A percentile compares a stretch with the other conserved stretches of the same genome.
Conservation (phyloP, 2,113 vertebrate species). For the Phocoena phocoena region DNA sequence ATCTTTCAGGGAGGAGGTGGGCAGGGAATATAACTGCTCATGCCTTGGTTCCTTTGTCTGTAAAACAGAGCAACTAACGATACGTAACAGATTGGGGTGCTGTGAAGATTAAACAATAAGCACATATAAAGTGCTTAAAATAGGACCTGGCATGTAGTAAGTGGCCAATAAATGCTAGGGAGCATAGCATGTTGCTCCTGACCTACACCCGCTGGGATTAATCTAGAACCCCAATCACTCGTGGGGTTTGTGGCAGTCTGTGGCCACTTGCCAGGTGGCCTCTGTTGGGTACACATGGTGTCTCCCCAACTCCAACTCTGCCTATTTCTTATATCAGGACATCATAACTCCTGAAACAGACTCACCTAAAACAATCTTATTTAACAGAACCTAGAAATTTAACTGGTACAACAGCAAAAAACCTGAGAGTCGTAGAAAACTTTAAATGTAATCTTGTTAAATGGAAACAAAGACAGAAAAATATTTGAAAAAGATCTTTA, state of each 20-base stretch:
- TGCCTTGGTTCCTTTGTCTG: not conserved
- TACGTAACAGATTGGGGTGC: not conserved
- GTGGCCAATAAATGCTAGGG: not conserved
- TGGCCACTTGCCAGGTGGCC: not conserved
- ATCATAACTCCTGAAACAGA: not conserved
- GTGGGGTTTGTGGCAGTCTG: not conserved
- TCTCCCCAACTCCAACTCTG: not conserved
- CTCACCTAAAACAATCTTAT: not conserved
- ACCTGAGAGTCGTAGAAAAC: not conserved
- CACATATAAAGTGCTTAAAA: not conserved
- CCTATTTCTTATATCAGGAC: not conserved
- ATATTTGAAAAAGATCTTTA: not conserved
- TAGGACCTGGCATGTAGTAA: not conserved
- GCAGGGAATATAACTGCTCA: not conserved
- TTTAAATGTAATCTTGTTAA: not conserved
- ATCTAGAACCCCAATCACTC: not conserved
- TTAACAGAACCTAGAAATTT: not conserved
- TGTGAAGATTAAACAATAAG: not conserved
- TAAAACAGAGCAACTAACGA: not conserved
- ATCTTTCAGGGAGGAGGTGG: not conserved
- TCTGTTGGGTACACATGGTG: not conserved
- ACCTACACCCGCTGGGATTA: not conserved
- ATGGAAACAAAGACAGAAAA: constrained; percentile 7
- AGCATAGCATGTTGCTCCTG: not conserved
- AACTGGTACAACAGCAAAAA: not conserved